Evolutionary conservation across 2,113 vertebrate species (phyloP).

Genomic region (Plectropomus leopardus): DNA sequence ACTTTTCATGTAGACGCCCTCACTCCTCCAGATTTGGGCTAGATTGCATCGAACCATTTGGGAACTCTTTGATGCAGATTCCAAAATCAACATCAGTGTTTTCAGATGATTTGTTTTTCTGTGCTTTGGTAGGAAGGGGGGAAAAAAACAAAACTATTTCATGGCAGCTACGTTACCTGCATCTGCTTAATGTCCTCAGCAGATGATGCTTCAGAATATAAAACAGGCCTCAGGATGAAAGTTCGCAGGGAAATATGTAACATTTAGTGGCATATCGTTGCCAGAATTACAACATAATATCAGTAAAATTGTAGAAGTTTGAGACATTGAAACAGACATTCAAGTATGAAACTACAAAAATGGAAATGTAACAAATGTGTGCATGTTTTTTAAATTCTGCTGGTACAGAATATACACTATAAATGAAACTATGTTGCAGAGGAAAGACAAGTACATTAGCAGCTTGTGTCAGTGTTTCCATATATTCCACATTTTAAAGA

Average conservation of each 20-base stretch:
- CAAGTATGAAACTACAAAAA: neutral
- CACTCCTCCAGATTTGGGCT: neutral
- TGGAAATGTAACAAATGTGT: neutral
- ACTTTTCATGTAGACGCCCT: neutral
- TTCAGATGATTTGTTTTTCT: neutral
- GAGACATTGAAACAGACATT: neutral
- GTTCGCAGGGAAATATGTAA: neutral
- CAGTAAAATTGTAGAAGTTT: neutral
- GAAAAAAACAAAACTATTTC: neutral
- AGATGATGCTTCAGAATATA: conserved; percentile 11
- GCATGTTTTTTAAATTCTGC: too few relatives aligned
- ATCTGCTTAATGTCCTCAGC: conserved; percentile 9
- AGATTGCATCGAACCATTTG: neutral
- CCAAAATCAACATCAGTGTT: neutral
- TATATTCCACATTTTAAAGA: neutral
- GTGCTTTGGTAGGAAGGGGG: neutral
- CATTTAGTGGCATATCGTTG: neutral
- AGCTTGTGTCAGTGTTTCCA: neutral
- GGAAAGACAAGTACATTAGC: too few relatives aligned
- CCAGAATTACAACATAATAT: neutral
- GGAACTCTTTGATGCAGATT: conserved; percentile 10
- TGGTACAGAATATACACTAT: neutral
- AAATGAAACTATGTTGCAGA: too few relatives aligned
- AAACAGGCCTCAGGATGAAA: neutral
- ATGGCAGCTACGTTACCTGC: too few relatives aligned